phyloP scores from a whole-genome alignment of 1,140 invertebrate species.

The Odontomachus brunneus region DNA sequence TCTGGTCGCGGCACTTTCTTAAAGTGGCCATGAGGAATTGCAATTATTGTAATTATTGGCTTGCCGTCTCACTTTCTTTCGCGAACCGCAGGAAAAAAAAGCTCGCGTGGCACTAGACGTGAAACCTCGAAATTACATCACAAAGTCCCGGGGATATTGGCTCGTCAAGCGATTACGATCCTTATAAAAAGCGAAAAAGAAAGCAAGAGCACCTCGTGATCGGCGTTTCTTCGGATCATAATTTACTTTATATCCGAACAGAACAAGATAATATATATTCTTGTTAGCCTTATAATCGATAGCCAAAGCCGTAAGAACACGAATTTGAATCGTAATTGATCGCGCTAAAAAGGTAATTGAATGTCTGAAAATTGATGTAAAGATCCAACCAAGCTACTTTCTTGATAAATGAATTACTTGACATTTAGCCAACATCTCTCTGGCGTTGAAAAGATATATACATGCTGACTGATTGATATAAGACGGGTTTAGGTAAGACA shows the following conservation, averaged over 20 bases:
- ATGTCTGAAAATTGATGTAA: no score
- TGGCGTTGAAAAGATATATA: no score
- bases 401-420: no score
- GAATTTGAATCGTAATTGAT: no score
- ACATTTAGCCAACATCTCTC: no score
- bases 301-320: not conserved
- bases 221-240: not conserved
- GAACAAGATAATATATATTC: not conserved
- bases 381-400: no score
- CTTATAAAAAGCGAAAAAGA: constrained; percentile 6
- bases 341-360: no score
- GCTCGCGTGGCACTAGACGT: constrained; percentile 34
- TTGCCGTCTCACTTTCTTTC: constrained; percentile 40
- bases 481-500: no score
- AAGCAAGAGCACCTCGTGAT: not conserved
- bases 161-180: constrained; percentile 26
- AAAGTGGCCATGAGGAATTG: constrained; percentile 67
- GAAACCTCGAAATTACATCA: constrained; percentile 40
- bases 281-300: not conserved
- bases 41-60: constrained; percentile 61
- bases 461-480: no score
- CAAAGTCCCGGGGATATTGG: constrained; percentile 5
- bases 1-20: constrained; percentile 81
- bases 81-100: constrained; percentile 28
- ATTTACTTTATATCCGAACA: constrained; percentile 14